These are phyloP conservation scores for Calephelis nemesis DNA, from an alignment of 1,140 invertebrate genomes.

Conservation along the genomic window DNA sequence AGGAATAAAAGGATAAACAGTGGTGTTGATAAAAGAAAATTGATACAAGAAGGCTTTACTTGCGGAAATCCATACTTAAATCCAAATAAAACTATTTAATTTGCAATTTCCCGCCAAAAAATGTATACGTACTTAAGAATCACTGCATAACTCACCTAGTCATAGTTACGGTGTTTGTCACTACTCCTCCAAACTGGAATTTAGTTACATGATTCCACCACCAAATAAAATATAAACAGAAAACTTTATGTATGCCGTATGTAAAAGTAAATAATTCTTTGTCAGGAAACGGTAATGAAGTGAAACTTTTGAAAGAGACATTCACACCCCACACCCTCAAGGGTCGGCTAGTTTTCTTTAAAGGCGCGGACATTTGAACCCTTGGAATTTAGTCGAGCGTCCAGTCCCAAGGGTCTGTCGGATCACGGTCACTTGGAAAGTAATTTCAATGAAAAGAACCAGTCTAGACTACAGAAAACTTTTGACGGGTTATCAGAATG, in stretches of 20 bases:
- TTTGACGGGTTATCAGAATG: neutral
- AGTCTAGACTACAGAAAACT: slow-evolving; percentile 25
- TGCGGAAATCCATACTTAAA: too few species aligned
- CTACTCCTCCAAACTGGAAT: too few species aligned
- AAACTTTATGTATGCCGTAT: neutral
- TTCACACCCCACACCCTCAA: slow-evolving; percentile 61
- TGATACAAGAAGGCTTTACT: too few species aligned
- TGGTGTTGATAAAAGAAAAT: too few species aligned
- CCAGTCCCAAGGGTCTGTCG: slow-evolving; percentile 47
- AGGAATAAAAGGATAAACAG: too few species aligned
- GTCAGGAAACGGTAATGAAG: slow-evolving; percentile 24
- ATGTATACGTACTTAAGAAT: too few species aligned
- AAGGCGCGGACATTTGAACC: slow-evolving; percentile 64
- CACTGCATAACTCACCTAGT: too few species aligned
- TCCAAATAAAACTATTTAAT: too few species aligned
- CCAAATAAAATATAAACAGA: neutral
- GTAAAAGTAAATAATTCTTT: neutral
- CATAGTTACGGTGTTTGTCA: too few species aligned
- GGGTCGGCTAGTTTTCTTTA: slow-evolving; percentile 70
- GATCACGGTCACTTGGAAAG: slow-evolving; percentile 59
- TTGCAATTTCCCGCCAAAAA: too few species aligned
- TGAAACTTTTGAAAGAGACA: slow-evolving; percentile 60
- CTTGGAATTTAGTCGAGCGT: slow-evolving; percentile 68
- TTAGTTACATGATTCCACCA: too few species aligned
- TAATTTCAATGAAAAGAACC: slow-evolving; percentile 55